A percentile compares a stretch with the other conserved stretches of the same genome.
These are phyloP conservation scores for Sarcophaga carnaria DNA, from an alignment of 2,888 invertebrate genomes.

Conservation along the genomic window DNA sequence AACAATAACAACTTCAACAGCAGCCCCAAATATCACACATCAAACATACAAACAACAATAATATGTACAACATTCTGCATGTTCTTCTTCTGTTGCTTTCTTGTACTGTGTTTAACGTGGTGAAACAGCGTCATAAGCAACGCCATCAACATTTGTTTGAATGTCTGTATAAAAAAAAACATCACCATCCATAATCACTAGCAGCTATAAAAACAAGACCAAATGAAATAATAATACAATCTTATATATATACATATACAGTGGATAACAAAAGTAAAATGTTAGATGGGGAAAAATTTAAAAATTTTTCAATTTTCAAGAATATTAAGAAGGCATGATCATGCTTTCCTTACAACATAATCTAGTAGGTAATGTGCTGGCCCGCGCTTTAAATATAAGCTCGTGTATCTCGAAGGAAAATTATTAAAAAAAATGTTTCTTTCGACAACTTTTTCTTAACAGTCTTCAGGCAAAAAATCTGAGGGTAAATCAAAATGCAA, in stretches of 20 bases:
- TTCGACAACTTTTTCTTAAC: too few species aligned
- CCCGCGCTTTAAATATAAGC: too few species aligned
- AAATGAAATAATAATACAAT: constrained; percentile 29
- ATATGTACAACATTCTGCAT: constrained; percentile 18
- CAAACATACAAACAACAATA: constrained; percentile 69
- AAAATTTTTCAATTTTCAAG: too few species aligned
- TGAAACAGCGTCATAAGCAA: constrained; percentile 69
- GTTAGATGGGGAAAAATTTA: too few species aligned
- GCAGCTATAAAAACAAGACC: constrained; percentile 37
- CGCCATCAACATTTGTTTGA: constrained; percentile 60
- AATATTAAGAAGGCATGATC: too few species aligned
- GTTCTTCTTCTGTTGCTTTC: not conserved
- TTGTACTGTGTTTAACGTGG: constrained; percentile 56
- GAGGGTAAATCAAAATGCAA: too few species aligned
- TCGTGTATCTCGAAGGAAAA: too few species aligned
- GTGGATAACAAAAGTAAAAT: constrained; percentile 21
- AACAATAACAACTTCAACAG: not conserved
- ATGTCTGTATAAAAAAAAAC: constrained; percentile 53
- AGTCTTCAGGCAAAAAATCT: too few species aligned
- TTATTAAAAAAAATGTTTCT: too few species aligned
- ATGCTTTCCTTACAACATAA: too few species aligned
- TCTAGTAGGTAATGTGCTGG: too few species aligned
- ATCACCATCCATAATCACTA: constrained; percentile 59
- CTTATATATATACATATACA: not conserved
- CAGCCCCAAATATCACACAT: constrained; percentile 59